Conservation (phyloP, 2,797 vertebrate genomes). For the Gymnoscopelus microlampas region DNA sequence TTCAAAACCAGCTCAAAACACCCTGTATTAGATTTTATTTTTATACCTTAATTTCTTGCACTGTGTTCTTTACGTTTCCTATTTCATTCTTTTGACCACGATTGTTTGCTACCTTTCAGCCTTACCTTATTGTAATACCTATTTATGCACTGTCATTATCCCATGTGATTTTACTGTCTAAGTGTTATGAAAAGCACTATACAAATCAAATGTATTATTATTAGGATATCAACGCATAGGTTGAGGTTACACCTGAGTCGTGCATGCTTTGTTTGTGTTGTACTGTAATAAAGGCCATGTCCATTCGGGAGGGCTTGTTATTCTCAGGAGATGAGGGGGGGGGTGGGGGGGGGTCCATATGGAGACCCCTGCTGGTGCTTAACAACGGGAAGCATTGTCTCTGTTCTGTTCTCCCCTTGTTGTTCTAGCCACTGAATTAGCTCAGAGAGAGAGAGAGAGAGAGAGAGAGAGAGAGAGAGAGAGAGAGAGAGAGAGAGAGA, state of each 20-base stretch:
- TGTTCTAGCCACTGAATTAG: constrained; percentile 78
- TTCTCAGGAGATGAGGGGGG: constrained; percentile 70
- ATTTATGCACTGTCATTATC: no score
- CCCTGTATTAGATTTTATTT: no score
- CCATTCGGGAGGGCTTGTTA: constrained; percentile 62
- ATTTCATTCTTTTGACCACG: no score
- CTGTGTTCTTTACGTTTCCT: no score
- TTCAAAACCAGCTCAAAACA: no score
- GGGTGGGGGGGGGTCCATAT: constrained; percentile 67
- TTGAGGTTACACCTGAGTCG: not conserved
- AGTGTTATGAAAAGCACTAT: not conserved
- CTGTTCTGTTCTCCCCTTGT: constrained; percentile 70
- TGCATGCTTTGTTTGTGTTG: constrained; percentile 21
- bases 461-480: constrained; percentile 1
- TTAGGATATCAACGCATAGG: not conserved
- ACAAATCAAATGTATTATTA: no score
- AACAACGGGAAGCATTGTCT: constrained; percentile 76
- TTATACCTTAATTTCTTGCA: no score
- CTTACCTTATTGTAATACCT: no score
- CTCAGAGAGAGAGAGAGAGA: constrained; percentile 32
- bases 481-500: not conserved
- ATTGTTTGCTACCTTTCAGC: no score
- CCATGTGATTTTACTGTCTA: no score
- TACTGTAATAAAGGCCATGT: constrained; percentile 55
- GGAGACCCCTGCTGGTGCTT: constrained; percentile 70